phyloP scores from a whole-genome alignment of 2,113 vertebrate species.

The Vulpes lagopus region DNA sequence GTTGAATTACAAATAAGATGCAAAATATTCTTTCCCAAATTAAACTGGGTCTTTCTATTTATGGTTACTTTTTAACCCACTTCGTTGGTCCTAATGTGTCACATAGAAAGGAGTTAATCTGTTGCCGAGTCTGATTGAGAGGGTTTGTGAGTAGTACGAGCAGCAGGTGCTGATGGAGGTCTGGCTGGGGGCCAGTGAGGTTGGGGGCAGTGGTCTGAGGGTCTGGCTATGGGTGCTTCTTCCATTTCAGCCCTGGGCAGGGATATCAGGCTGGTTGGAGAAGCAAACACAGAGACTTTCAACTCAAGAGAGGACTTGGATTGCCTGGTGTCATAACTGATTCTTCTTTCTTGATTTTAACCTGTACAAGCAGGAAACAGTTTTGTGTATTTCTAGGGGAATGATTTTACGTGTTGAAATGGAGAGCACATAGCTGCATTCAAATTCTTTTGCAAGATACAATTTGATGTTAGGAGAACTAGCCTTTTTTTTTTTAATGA shows the following conservation, averaged over 20 bases:
- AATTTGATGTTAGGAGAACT: background rate
- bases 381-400: background rate
- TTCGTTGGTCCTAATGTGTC: background rate
- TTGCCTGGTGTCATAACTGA: background rate
- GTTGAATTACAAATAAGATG: background rate
- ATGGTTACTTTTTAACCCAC: background rate
- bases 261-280: no score
- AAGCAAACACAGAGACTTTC: background rate
- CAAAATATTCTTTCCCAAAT: background rate
- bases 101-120: background rate
- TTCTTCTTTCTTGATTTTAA: background rate
- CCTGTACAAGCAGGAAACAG: background rate
- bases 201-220: background rate
- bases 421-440: background rate
- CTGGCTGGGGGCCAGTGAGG: accelerated
- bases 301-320: background rate
- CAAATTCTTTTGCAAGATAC: background rate
- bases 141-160: accelerated
- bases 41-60: background rate
- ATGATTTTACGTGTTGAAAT: background rate
- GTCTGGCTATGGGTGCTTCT: background rate
- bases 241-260: background rate
- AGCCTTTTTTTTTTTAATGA: background rate
- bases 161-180: background rate
- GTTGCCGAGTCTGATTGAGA: background rate